Conservation (phyloP, 2,888 invertebrate genomes). For the Eupeodes luniger region DNA sequence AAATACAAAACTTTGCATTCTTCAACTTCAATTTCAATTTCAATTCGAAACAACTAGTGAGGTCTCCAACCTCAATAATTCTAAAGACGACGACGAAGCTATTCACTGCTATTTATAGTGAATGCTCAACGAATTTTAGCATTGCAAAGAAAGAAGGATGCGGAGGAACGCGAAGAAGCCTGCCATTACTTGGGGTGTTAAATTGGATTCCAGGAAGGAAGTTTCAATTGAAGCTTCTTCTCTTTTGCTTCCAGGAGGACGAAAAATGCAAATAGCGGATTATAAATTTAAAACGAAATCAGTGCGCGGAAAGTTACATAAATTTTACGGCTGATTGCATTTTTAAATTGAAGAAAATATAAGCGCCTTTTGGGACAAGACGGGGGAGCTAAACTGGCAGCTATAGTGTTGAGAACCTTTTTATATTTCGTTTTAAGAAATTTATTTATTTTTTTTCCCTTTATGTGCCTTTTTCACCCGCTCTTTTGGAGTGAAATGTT, state of each 20-base stretch:
- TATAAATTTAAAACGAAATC: slow-evolving; percentile 75
- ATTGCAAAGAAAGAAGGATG: background rate
- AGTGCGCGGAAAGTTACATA: slow-evolving; percentile 74
- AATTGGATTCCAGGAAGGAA: slow-evolving; percentile 85
- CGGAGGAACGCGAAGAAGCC: background rate
- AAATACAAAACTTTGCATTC: slow-evolving; percentile 61
- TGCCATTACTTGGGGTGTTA: slow-evolving; percentile 84
- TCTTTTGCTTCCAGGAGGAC: slow-evolving; percentile 7
- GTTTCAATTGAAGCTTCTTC: slow-evolving; percentile 70
- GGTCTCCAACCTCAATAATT: slow-evolving; percentile 19
- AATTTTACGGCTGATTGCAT: slow-evolving; percentile 73
- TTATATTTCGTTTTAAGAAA: slow-evolving; percentile 4
- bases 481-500: slow-evolving; percentile 36
- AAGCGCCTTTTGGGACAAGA: too few species aligned
- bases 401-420: slow-evolving; percentile 1
- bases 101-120: slow-evolving; percentile 29
- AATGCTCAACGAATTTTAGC: slow-evolving; percentile 3
- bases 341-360: slow-evolving; percentile 29
- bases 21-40: background rate
- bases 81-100: background rate
- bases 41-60: background rate
- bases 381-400: background rate
- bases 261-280: slow-evolving; percentile 75
- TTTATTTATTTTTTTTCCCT: background rate
- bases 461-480: background rate